Percentiles rank a stretch among this genome's conserved stretches.
phyloP scores from a whole-genome alignment of 2,888 invertebrate species.

The Cryptocheilus praepositus region DNA sequence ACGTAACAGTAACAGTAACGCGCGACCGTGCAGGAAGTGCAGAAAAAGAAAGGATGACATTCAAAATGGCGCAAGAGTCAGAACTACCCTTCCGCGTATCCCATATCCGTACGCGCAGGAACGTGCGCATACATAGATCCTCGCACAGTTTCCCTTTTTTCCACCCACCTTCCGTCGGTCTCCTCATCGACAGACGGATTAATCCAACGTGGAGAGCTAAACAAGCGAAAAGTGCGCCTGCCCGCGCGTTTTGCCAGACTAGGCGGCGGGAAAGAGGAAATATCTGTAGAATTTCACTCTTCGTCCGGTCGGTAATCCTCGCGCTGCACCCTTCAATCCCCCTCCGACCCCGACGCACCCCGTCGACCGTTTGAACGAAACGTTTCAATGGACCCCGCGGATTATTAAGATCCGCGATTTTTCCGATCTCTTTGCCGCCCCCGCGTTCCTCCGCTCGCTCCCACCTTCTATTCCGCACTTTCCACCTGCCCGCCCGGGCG shows the following conservation, averaged over 20 bases:
- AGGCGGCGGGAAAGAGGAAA: constrained; percentile 26
- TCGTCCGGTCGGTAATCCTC: constrained; percentile 9
- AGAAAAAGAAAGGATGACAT: too few relatives aligned
- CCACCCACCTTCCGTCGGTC: background rate
- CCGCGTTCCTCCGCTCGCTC: too few relatives aligned
- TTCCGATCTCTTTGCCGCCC: constrained; percentile 22
- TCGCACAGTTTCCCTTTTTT: background rate
- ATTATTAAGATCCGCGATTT: constrained; percentile 47
- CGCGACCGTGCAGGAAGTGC: too few relatives aligned
- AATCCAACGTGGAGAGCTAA: constrained; percentile 57
- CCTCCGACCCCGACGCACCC: background rate
- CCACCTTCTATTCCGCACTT: too few relatives aligned
- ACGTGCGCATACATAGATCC: too few relatives aligned
- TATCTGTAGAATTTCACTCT: constrained; percentile 50
- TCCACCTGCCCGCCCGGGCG: too few relatives aligned
- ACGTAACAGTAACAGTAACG: too few relatives aligned
- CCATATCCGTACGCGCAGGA: too few relatives aligned
- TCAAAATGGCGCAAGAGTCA: too few relatives aligned
- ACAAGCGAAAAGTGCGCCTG: constrained; percentile 47
- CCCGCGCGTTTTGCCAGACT: constrained; percentile 1
- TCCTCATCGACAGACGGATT: constrained; percentile 54
- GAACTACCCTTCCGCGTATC: too few relatives aligned
- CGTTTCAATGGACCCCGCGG: constrained; percentile 43
- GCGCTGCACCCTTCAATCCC: background rate
- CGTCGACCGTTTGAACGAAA: constrained; percentile 41